phyloP scores from a whole-genome alignment of 1,140 invertebrate species.

The Drosophila lini region DNA sequence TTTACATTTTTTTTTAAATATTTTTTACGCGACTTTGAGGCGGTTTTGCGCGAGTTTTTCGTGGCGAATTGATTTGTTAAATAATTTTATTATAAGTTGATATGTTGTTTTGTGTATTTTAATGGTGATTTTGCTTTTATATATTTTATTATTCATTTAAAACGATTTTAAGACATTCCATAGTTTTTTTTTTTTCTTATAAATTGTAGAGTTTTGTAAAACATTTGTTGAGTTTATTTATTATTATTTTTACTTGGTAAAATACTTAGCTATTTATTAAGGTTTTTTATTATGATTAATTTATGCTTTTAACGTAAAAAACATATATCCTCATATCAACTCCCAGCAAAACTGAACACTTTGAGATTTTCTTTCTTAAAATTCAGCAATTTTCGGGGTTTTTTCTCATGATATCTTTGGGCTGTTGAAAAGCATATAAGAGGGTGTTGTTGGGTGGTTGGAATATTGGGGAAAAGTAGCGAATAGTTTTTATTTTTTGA shows the following conservation, averaged over 20 bases:
- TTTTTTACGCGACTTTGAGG: background rate
- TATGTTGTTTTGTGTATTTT: background rate
- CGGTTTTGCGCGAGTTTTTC: background rate
- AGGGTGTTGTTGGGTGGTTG: background rate
- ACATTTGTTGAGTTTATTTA: background rate
- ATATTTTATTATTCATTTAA: background rate
- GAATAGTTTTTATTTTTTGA: background rate
- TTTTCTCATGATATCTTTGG: background rate
- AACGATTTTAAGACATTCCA: too few relatives aligned
- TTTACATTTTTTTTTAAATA: too few relatives aligned
- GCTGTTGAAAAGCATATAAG: background rate
- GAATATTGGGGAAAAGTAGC: too few relatives aligned
- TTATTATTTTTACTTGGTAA: too few relatives aligned
- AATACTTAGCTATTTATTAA: background rate
- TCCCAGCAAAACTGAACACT: background rate
- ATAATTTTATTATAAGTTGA: background rate
- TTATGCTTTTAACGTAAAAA: background rate
- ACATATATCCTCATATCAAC: too few relatives aligned
- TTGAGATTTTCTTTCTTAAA: background rate
- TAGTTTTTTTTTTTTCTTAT: background rate
- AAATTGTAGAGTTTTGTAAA: background rate
- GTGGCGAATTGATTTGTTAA: background rate
- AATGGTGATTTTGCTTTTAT: background rate
- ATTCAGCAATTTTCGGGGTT: background rate
- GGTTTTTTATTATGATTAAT: background rate